Base-by-base conservation (phyloP, 2,888 invertebrate genomes). In the Morinoia aosen region DNA sequence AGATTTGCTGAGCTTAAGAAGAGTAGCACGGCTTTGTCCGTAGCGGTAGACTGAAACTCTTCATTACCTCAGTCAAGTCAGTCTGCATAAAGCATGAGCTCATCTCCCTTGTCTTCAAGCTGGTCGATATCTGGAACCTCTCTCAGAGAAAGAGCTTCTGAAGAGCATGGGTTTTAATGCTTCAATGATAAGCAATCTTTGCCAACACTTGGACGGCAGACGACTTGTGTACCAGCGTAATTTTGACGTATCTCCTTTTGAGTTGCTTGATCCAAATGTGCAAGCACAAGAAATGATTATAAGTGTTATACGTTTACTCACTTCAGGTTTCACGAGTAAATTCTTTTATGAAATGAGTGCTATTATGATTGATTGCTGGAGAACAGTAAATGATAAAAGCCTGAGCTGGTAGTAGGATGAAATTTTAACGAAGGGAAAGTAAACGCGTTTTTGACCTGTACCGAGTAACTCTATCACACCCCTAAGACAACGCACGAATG, bases 1-100 rank as follows among this genome's bases (percentile, higher is more conserved):
- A 10, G 76, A 61, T 33, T 76, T 16, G 76, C 33, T 25, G 76
- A 16, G 76, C 33, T 33, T 2, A 10, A 33, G 33, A 25, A 76
- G 76, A 76, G 33, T 76, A 10, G 10, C 25, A 33, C 33, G 76
- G 25, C 76, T 76, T 19, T 76, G 76, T 76, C 25, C 7, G 76
- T 12, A 16, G 19, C 76, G 76, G 19, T 8, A 76, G 33, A 33
- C 76, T 76, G 33, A 76, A 76, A 76, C 76, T 76, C 76, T 76
- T 76, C 76, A 76, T 76, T 76, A 33, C 76, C 76, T 76, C 76
- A 76, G 25, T 76, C 25, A 76, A 76, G 76, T 76, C 76, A 16
- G 76, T 76, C 76, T 76, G 76, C 76, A 76, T 76, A 33, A 76
- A 76, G 25, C 76, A 76, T 76, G 76, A 76, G 76, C 76, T 76